phyloP scores from a whole-genome alignment of 2,113 vertebrate species.

The Proteles cristata region DNA sequence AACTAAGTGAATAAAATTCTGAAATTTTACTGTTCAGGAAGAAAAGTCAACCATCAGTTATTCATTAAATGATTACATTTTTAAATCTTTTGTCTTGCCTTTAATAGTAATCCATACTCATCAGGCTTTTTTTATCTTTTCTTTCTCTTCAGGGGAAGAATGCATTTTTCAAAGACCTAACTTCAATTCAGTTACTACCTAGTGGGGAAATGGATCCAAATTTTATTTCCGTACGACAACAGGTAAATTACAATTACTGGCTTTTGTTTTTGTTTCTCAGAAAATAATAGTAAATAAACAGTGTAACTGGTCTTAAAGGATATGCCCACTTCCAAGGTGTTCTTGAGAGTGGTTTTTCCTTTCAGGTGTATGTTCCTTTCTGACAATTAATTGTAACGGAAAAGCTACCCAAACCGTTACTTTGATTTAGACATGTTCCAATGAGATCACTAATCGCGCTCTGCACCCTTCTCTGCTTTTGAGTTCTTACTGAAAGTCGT shows the following conservation, averaged over 20 bases:
- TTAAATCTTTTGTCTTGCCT: background rate
- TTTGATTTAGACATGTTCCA: background rate
- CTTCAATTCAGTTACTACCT: constrained; percentile 96
- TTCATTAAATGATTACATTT: background rate
- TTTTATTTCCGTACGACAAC: constrained; percentile 91
- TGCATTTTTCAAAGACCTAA: constrained; percentile 98
- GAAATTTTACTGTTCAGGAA: background rate
- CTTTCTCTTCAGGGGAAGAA: constrained; percentile 93
- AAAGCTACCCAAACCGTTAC: background rate
- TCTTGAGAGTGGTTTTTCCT: background rate
- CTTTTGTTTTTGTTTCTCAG: background rate
- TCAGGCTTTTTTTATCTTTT: constrained; percentile 35
- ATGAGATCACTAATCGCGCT: background rate
- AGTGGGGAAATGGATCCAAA: constrained; percentile 95
- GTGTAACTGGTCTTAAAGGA: background rate
- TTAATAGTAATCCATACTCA: background rate
- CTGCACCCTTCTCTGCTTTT: constrained; percentile 16
- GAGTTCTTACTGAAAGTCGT: constrained; percentile 94
- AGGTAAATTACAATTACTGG: constrained; percentile 85
- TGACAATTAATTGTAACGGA: background rate
- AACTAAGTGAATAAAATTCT: background rate
- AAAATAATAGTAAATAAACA: background rate
- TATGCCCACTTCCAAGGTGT: too few relatives aligned
- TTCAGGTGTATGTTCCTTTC: background rate
- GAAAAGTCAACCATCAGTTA: background rate